Percentiles rank a stretch among this genome's conserved stretches.
Evolutionary conservation across 2,797 vertebrate species (phyloP).

Genomic region (Phrynocephalus guinanensis): DNA sequence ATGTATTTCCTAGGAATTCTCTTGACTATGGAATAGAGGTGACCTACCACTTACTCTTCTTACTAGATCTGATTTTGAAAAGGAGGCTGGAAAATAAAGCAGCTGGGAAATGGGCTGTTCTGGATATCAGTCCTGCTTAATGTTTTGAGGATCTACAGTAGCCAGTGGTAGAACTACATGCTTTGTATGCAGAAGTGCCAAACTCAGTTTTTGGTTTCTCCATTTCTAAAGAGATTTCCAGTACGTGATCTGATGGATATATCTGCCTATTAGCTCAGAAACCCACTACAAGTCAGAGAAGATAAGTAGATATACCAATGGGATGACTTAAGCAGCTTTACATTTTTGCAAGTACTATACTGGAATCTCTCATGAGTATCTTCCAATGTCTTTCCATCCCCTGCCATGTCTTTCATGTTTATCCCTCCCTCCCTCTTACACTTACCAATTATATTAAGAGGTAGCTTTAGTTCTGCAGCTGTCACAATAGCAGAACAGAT

Average conservation of each 20-base stretch:
- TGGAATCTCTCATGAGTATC: too few species aligned
- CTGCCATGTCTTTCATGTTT: not conserved
- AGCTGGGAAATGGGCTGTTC: not conserved
- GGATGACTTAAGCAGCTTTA: not conserved
- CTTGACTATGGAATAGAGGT: not conserved
- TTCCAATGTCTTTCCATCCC: too few species aligned
- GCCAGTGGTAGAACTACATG: too few species aligned
- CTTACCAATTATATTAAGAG: slow-evolving; percentile 92
- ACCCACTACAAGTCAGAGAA: not conserved
- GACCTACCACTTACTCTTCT: not conserved
- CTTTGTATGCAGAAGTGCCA: not conserved
- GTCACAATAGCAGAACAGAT: slow-evolving; percentile 92
- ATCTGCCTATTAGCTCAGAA: not conserved
- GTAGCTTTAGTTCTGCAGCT: slow-evolving; percentile 89
- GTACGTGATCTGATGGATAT: not conserved
- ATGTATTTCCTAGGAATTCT: not conserved
- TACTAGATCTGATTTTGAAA: slow-evolving; percentile 14
- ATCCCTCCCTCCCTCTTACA: not conserved
- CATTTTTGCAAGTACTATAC: not conserved
- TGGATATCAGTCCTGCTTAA: not conserved
- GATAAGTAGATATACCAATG: too few species aligned
- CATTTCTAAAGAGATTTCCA: not conserved
- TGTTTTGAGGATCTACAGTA: not conserved
- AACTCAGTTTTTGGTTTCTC: not conserved
- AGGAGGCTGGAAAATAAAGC: too few species aligned